Percentiles rank a stretch among this genome's conserved stretches.
Evolutionary conservation across 2,888 invertebrate genomes (phyloP).

Genomic region (Caenorhabditis sp.): DNA sequence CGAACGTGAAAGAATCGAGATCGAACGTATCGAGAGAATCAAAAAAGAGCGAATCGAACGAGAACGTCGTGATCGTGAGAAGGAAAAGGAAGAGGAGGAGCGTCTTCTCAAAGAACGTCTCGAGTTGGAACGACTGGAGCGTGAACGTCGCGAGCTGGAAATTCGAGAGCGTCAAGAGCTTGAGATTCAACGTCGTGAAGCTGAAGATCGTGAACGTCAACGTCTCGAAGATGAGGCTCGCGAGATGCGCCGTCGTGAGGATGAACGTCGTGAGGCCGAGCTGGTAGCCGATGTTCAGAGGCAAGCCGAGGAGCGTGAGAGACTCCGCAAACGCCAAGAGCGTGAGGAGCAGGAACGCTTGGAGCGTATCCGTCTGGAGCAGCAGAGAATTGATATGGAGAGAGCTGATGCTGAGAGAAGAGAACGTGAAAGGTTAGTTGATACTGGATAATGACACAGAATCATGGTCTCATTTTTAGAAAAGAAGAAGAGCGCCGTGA

Average conservation of each 20-base stretch:
- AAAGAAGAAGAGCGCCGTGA: slow-evolving; percentile 76
- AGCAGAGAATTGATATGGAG: slow-evolving; percentile 80
- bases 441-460: neutral
- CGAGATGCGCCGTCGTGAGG: slow-evolving; percentile 73
- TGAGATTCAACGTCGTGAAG: slow-evolving; percentile 72
- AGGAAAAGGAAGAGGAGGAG: slow-evolving; percentile 71
- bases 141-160: slow-evolving; percentile 79
- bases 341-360: slow-evolving; percentile 78
- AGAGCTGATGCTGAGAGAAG: slow-evolving; percentile 72
- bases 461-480: slow-evolving; percentile 46
- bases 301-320: slow-evolving; percentile 78
- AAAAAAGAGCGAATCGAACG: slow-evolving; percentile 79
- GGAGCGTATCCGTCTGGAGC: slow-evolving; percentile 79
- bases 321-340: slow-evolving; percentile 73
- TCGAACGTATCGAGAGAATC: slow-evolving; percentile 82
- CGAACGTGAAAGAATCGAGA: slow-evolving; percentile 76
- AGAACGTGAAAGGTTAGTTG: slow-evolving; percentile 67
- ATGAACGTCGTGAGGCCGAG: slow-evolving; percentile 78
- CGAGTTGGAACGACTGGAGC: slow-evolving; percentile 73
- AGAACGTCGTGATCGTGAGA: slow-evolving; percentile 75
- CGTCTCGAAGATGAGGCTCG: slow-evolving; percentile 78
- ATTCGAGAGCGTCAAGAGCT: slow-evolving; percentile 75
- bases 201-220: slow-evolving; percentile 77
- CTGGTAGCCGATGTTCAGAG: slow-evolving; percentile 74
- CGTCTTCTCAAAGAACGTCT: slow-evolving; percentile 63